Evolutionary conservation across 1,140 invertebrate species (phyloP).

Genomic region (Venturia canescens): DNA sequence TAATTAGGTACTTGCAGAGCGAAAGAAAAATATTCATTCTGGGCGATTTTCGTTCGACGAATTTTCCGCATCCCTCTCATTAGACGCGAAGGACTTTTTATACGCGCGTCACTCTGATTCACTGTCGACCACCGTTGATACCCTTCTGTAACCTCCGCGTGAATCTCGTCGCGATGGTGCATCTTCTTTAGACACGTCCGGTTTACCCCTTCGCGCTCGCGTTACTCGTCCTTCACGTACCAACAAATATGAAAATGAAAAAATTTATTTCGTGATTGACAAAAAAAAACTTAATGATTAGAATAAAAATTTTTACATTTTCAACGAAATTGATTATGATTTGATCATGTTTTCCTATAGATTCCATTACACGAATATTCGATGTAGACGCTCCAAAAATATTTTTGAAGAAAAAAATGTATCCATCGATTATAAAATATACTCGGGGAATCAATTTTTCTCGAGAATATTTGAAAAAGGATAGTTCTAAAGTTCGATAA

Average conservation of each 20-base stretch:
- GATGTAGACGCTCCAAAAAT: too few relatives aligned
- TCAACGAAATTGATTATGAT: not conserved
- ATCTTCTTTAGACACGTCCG: not conserved
- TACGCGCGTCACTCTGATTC: constrained; percentile 65
- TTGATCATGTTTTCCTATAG: too few relatives aligned
- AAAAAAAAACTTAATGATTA: too few relatives aligned
- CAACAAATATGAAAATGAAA: constrained; percentile 49
- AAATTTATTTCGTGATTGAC: not conserved
- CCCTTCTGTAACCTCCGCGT: constrained; percentile 55
- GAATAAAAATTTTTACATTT: constrained; percentile 6
- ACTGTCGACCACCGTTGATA: constrained; percentile 67
- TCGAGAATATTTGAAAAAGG: too few relatives aligned
- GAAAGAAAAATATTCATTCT: constrained; percentile 43
- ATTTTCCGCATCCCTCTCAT: constrained; percentile 1
- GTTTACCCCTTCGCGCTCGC: constrained; percentile 59
- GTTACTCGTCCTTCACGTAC: constrained; percentile 65
- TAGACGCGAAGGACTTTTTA: not conserved
- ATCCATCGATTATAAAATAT: too few relatives aligned
- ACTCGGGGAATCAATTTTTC: too few relatives aligned
- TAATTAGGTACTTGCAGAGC: constrained; percentile 43
- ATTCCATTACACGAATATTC: too few relatives aligned
- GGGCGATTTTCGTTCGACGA: constrained; percentile 32
- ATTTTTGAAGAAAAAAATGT: too few relatives aligned
- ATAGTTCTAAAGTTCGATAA: too few relatives aligned
- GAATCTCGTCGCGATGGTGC: constrained; percentile 44